Evolutionary conservation across 2,888 invertebrate genomes (phyloP).

Genomic region (Drosophila setosimentum): DNA sequence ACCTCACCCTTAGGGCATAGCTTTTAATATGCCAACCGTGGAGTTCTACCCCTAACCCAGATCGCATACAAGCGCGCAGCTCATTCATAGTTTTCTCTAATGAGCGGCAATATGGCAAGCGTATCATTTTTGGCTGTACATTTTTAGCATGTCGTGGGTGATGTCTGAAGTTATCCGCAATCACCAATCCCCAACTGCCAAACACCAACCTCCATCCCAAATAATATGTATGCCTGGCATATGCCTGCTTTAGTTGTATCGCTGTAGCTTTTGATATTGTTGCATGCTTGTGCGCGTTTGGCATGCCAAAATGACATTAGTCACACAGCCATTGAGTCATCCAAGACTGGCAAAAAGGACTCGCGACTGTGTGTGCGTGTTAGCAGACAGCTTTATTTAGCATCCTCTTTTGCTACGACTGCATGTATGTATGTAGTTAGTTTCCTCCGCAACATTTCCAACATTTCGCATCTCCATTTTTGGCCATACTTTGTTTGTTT

Average conservation of each 20-base stretch:
- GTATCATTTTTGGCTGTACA: constrained; percentile 62
- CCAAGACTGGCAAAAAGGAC: constrained; percentile 12
- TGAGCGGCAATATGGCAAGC: constrained; percentile 67
- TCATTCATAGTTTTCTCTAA: constrained; percentile 67
- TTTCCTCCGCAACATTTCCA: neutral
- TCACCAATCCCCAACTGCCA: neutral
- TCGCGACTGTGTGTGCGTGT: constrained; percentile 9
- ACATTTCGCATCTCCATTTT: constrained; percentile 38
- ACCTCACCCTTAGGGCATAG: constrained; percentile 43
- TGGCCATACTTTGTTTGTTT: constrained; percentile 39
- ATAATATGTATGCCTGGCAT: constrained; percentile 39
- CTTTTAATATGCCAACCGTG: constrained; percentile 61
- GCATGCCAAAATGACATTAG: constrained; percentile 79
- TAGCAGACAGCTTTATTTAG: constrained; percentile 62
- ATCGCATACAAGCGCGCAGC: neutral
- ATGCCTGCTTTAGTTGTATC: constrained; percentile 38
- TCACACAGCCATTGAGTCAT: constrained; percentile 59
- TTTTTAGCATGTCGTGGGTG: constrained; percentile 53
- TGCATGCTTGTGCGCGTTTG: constrained; percentile 68
- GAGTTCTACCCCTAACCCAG: neutral
- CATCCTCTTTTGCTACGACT: constrained; percentile 28
- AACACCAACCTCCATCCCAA: neutral
- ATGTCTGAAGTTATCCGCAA: constrained; percentile 36
- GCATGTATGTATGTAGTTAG: constrained; percentile 24
- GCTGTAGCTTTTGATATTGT: constrained; percentile 50